Evolutionary conservation across 1,140 invertebrate genomes (phyloP), one percentile per base, ranked within the genome.

Genomic region (Anagrus nilaparvatae): DNA sequence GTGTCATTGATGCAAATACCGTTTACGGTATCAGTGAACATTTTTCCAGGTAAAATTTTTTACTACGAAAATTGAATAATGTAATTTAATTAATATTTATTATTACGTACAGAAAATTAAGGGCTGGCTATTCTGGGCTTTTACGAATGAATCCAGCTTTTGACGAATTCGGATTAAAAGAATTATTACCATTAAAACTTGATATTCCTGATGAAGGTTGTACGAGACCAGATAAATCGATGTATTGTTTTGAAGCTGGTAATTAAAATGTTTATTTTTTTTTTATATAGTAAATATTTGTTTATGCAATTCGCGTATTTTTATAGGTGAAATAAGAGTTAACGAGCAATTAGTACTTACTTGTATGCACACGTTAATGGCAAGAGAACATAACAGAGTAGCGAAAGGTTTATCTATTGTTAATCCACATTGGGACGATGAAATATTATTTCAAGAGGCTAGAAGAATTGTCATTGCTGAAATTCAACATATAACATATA

Each of bases 361-460:
- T 1, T 88, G 87, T 47, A 87, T 92, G 81, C 89, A 93, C 62
- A 92, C 88, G 0, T 58, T 95, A 1, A 83, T 91, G 79, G 87
- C 85, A 0, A 67, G 87, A 24, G 85, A 90, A 59, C 89, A 95
- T 59, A 95, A 95, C 59, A 71, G 87, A 40, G 65, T 90, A 3
- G 89, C 89, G 1, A 77, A 77, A 36, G 82, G 70, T 17, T 61
- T 95, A 23, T 73, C 78, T 0, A 69, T 76, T 35, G 75, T 94
- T 8, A 96, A 96, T 68, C 87, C 88, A 3, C 89, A 94, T 55
- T 95, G 91, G 91, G 85, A 93, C 56, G 91, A 96, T 56, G 91
- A 96, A 67, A 92, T 80, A 0, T 58, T 97, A 1, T 98, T 85
- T 71, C 90, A 96, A 71, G 92, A 97, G 70, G 69, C 89, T 0